Percentiles rank a stretch among this genome's conserved stretches.
phyloP scores from a whole-genome alignment of 2,797 vertebrate genomes.

The Graptemys geographica region DNA sequence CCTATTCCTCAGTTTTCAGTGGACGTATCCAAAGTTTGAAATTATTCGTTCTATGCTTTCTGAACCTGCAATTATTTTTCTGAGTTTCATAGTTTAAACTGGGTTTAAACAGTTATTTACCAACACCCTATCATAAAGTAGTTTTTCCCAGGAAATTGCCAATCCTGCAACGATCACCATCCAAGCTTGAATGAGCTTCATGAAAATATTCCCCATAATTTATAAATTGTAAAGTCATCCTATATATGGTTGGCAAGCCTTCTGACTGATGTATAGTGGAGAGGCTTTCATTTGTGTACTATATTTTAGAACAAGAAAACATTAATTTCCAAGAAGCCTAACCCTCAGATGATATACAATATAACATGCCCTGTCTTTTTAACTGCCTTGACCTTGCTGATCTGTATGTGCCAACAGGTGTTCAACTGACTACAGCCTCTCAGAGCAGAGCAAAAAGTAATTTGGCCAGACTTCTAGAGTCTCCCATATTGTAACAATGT shows the following conservation, averaged over 20 bases:
- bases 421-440: fast-evolving
- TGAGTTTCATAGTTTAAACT: too few species aligned
- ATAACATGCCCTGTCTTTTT: background rate
- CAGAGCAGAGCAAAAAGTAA: slow-evolving; percentile 4
- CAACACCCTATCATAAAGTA: too few species aligned
- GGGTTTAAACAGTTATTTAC: too few species aligned
- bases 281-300: background rate
- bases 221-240: background rate
- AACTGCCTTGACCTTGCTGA: background rate
- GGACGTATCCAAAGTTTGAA: too few species aligned
- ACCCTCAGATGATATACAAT: background rate
- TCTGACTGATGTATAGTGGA: background rate
- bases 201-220: background rate
- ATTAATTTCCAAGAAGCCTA: background rate
- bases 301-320: background rate
- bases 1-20: too few species aligned
- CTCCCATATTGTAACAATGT: background rate
- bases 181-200: background rate
- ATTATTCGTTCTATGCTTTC: too few species aligned
- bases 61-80: too few species aligned
- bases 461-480: background rate
- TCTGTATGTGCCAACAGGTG: background rate
- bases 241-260: background rate
- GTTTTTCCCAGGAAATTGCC: too few species aligned
- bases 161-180: background rate